Conservation (phyloP, 2,797 vertebrate species). For the Clarias pachynema region DNA sequence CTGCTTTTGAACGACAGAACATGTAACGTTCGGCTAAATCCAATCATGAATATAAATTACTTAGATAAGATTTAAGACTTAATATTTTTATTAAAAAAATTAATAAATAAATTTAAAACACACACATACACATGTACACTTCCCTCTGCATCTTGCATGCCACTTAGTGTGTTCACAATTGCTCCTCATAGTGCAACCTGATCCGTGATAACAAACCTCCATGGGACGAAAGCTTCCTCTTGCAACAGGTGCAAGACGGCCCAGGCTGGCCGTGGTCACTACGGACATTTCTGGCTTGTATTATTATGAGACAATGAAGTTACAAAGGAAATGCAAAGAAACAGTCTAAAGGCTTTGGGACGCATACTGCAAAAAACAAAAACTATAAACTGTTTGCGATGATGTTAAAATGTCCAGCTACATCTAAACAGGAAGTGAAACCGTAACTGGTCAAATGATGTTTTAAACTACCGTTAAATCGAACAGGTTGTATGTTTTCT, state of each 20-base stretch:
- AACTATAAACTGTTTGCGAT: neutral
- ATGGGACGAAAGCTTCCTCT: slow-evolving; percentile 74
- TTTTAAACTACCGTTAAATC: neutral
- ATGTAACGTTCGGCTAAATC: neutral
- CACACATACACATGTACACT: neutral
- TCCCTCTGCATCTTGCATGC: slow-evolving; percentile 36
- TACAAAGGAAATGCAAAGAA: neutral
- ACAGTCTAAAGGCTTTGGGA: neutral
- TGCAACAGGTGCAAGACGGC: slow-evolving; percentile 81
- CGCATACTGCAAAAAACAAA: neutral
- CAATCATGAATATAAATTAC: neutral
- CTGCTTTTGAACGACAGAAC: neutral
- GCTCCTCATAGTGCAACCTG: slow-evolving; percentile 69
- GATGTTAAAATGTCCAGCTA: neutral
- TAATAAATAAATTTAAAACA: neutral
- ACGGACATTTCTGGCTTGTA: slow-evolving; percentile 62
- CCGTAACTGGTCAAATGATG: neutral
- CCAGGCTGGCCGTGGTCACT: slow-evolving; percentile 70
- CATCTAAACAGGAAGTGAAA: neutral
- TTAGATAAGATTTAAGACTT: too few species aligned
- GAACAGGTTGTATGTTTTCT: neutral
- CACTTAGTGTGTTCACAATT: slow-evolving; percentile 47
- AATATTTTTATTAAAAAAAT: neutral
- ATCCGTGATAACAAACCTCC: slow-evolving; percentile 79
- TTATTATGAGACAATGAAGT: slow-evolving; percentile 20